Percentiles rank a stretch among this genome's conserved stretches.
These are phyloP conservation scores for Charina bottae DNA, from an alignment of 2,113 vertebrate species.

Conservation along the genomic window DNA sequence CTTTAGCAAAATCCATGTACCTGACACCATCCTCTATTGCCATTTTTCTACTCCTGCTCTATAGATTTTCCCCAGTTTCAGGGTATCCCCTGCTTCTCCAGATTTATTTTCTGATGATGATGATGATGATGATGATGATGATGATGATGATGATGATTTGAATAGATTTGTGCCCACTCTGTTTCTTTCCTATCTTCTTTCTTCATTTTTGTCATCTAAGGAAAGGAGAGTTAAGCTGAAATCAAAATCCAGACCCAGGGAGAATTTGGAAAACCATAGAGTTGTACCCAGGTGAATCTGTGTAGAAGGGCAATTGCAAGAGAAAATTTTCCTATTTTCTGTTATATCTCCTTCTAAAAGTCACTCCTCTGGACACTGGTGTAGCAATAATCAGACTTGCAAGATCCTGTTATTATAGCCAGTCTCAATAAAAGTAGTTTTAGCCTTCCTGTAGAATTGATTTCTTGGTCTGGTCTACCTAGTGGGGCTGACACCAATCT, in stretches of 20 bases:
- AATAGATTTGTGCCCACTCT: not conserved
- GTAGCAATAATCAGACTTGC: not conserved
- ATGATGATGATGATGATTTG: not conserved
- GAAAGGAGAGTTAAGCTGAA: not conserved
- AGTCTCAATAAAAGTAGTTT: not conserved
- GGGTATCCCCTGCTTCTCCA: not conserved
- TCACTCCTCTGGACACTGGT: not conserved
- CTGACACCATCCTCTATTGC: slow-evolving; percentile 7
- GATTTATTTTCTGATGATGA: not conserved
- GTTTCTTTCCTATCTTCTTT: not conserved
- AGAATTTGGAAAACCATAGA: not conserved
- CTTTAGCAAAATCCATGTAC: slow-evolving; percentile 47
- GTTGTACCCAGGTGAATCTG: not conserved
- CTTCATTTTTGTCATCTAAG: not conserved
- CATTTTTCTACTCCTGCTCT: not conserved
- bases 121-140: not conserved
- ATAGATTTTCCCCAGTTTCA: not conserved
- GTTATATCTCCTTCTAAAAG: slow-evolving; percentile 25
- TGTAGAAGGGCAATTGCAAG: not conserved
- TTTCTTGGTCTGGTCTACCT: not conserved
- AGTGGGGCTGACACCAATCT: not conserved
- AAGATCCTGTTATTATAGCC: not conserved
- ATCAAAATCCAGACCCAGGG: not conserved
- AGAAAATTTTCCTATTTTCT: not conserved
- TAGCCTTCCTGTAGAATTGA: not conserved